Percentiles rank a stretch among this genome's conserved stretches.
These are phyloP conservation scores for Dolichoris vasculosae DNA, from an alignment of 1,140 invertebrate genomes.

Conservation along the genomic window DNA sequence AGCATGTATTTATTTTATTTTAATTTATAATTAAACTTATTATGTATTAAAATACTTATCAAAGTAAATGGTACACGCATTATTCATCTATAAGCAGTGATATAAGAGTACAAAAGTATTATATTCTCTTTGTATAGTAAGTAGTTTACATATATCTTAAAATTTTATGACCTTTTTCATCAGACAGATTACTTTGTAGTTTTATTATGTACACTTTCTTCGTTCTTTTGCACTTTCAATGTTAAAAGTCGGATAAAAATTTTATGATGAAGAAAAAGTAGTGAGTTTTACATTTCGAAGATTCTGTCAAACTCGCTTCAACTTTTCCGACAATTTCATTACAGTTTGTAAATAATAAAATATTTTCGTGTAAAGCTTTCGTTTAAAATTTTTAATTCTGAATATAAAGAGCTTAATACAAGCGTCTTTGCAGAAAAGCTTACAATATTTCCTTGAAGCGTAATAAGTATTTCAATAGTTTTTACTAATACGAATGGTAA, in stretches of 20 bases:
- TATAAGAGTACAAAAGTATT: background rate
- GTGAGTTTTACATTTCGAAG: background rate
- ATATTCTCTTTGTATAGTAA: background rate
- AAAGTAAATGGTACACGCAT: too few relatives aligned
- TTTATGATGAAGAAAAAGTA: constrained; percentile 17
- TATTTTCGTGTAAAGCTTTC: too few relatives aligned
- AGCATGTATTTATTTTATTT: too few relatives aligned
- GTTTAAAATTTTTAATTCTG: too few relatives aligned
- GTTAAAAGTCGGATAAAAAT: constrained; percentile 23
- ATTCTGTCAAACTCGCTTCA: background rate
- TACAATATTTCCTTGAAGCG: too few relatives aligned
- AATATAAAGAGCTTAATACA: too few relatives aligned
- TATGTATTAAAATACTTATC: too few relatives aligned
- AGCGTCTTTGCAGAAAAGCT: too few relatives aligned
- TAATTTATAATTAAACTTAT: too few relatives aligned
- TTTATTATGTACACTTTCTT: background rate
- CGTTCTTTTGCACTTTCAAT: background rate
- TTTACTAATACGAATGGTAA: too few relatives aligned
- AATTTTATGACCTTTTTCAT: constrained; percentile 15
- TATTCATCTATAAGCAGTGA: background rate
- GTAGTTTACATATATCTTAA: background rate
- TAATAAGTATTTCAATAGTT: too few relatives aligned
- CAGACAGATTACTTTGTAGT: background rate
- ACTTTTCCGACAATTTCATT: background rate
- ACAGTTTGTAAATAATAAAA: background rate